phyloP scores from a whole-genome alignment of 2,888 invertebrate species.

The Tinea semifulvella region DNA sequence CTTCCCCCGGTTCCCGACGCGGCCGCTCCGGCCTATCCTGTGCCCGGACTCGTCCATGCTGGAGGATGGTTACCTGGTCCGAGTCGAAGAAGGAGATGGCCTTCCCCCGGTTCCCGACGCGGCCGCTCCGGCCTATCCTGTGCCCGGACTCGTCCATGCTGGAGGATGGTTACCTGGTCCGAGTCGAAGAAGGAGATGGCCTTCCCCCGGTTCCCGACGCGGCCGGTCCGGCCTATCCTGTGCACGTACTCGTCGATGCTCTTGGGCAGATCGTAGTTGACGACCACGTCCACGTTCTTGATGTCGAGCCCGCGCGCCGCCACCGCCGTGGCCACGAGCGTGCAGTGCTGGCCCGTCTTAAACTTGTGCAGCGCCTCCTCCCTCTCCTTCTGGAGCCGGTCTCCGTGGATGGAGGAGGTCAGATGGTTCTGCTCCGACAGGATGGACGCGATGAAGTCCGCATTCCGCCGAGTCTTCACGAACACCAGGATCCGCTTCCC shows the following conservation, averaged over 20 bases:
- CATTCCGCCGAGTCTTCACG: constrained; percentile 88
- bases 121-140: too few species aligned
- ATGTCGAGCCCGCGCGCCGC: constrained; percentile 94
- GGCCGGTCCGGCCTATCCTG: constrained; percentile 92
- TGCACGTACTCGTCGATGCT: constrained; percentile 95
- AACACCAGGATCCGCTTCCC: constrained; percentile 79
- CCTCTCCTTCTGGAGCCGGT: constrained; percentile 93
- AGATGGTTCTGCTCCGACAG: constrained; percentile 82
- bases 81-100: too few species aligned
- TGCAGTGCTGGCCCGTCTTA: constrained; percentile 75
- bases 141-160: too few species aligned
- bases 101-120: too few species aligned
- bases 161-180: constrained; percentile 51
- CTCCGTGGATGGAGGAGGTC: constrained; percentile 98
- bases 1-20: too few species aligned
- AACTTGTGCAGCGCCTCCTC: constrained; percentile 95
- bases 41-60: too few species aligned
- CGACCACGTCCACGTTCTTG: constrained; percentile 84
- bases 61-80: too few species aligned
- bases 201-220: constrained; percentile 89
- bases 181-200: constrained; percentile 87
- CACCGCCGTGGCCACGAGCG: constrained; percentile 95
- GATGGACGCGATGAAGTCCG: constrained; percentile 88
- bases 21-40: too few species aligned
- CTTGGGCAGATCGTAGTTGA: constrained; percentile 92